phyloP scores from a whole-genome alignment of 2,797 vertebrate species.

The Poeciliopsis paucimaculata region DNA sequence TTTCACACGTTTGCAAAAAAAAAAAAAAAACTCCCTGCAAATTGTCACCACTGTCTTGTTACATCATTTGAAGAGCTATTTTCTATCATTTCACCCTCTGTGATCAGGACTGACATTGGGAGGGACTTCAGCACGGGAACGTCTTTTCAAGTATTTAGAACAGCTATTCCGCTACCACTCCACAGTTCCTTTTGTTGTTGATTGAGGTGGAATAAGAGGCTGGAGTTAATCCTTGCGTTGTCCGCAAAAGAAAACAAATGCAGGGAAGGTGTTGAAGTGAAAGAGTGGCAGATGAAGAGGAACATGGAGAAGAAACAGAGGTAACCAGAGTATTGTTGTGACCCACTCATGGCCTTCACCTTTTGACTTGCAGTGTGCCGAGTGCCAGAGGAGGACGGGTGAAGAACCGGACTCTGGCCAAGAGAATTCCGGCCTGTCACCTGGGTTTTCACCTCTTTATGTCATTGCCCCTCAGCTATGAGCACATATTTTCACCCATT shows the following conservation, averaged over 20 bases:
- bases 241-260: conserved; percentile 48
- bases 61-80: conserved; percentile 71
- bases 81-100: conserved; percentile 52
- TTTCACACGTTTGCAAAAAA: conserved; percentile 59
- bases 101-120: conserved; percentile 58
- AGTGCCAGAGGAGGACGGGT: conserved; percentile 63
- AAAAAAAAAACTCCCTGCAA: conserved; percentile 30
- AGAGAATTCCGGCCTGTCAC: conserved; percentile 64
- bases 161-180: conserved; percentile 43
- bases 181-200: conserved; percentile 62
- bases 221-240: conserved; percentile 65
- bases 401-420: conserved; percentile 62
- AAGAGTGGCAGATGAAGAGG: conserved; percentile 62
- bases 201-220: conserved; percentile 63
- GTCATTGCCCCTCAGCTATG: conserved; percentile 72
- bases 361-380: conserved; percentile 70
- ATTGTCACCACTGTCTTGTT: conserved; percentile 67
- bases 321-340: conserved; percentile 33
- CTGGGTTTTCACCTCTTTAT: conserved; percentile 59
- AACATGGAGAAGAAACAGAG: conserved; percentile 35
- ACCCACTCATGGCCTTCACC: conserved; percentile 76
- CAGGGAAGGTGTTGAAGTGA: conserved; percentile 34
- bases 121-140: conserved; percentile 36
- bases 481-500: conserved; percentile 62
- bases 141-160: conserved; percentile 66